Conservation (phyloP, 2,888 invertebrate genomes). For the Xestia c-nigrum region DNA sequence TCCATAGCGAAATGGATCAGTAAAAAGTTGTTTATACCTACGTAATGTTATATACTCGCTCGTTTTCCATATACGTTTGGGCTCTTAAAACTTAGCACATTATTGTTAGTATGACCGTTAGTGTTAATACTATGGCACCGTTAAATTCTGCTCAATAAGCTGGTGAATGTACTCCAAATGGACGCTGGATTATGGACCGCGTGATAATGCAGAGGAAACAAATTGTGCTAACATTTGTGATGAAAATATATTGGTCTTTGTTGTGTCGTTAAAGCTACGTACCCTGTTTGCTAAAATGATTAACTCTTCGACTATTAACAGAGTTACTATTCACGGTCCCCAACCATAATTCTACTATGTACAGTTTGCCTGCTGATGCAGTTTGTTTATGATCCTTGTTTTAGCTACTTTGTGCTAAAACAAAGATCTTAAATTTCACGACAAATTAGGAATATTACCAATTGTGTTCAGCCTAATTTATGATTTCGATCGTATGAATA, state of each 20-base stretch:
- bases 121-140: conserved; percentile 32
- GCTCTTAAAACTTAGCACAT: conserved; percentile 44
- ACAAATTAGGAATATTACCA: neutral
- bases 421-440: neutral
- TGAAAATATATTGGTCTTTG: conserved; percentile 33
- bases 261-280: conserved; percentile 12
- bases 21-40: conserved; percentile 40
- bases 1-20: conserved; percentile 21
- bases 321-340: neutral
- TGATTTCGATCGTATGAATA: neutral
- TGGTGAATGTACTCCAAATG: conserved; percentile 35
- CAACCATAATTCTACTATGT: neutral
- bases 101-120: conserved; percentile 35
- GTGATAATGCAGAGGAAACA: conserved; percentile 34
- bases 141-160: conserved; percentile 59
- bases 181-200: conserved; percentile 38
- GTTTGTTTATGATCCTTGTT: neutral
- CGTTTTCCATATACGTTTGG: conserved; percentile 20
- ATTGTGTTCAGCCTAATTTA: neutral
- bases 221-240: conserved; percentile 35
- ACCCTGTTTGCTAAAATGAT: conserved; percentile 9
- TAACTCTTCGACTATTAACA: conserved; percentile 4
- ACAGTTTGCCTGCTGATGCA: neutral
- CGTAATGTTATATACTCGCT: conserved; percentile 6
- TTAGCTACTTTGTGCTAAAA: too few species aligned